Evolutionary conservation across 1,140 invertebrate genomes (phyloP).

Genomic region (Drepana arcuata): DNA sequence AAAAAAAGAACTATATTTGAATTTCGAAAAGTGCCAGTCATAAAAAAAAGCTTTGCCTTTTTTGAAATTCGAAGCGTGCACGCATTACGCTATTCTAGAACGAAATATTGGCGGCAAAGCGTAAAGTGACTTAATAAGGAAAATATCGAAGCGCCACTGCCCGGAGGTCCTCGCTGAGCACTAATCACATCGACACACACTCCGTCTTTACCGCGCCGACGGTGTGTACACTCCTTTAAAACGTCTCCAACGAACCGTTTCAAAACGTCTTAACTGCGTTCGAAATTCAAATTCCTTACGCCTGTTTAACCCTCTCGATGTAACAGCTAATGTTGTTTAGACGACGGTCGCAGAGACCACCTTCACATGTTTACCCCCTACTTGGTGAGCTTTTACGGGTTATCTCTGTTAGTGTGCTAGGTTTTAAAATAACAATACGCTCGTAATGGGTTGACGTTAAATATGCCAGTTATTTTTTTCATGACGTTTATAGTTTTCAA

Average conservation of each 20-base stretch:
- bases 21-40: too few relatives aligned
- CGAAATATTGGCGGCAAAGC: too few relatives aligned
- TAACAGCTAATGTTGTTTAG: constrained; percentile 35
- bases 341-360: constrained; percentile 36
- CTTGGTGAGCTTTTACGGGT: constrained; percentile 23
- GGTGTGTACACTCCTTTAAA: constrained; percentile 30
- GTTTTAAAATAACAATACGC: constrained; percentile 36
- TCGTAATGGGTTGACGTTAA: constrained; percentile 35
- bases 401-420: constrained; percentile 21
- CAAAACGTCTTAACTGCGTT: constrained; percentile 23
- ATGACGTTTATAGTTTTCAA: too few relatives aligned
- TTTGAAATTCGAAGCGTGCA: too few relatives aligned
- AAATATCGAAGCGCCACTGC: constrained; percentile 44
- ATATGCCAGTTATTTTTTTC: too few relatives aligned
- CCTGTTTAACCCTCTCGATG: too few relatives aligned
- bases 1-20: too few relatives aligned
- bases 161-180: constrained; percentile 34
- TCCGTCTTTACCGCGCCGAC: constrained; percentile 34
- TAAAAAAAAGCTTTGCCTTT: too few relatives aligned
- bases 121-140: too few relatives aligned
- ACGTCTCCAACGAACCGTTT: constrained; percentile 7
- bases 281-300: too few relatives aligned
- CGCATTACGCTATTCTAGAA: too few relatives aligned
- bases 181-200: constrained; percentile 46
- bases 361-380: constrained; percentile 37